Base-by-base conservation (phyloP, 2,888 invertebrate species). In the Lomographa bimaculata region DNA sequence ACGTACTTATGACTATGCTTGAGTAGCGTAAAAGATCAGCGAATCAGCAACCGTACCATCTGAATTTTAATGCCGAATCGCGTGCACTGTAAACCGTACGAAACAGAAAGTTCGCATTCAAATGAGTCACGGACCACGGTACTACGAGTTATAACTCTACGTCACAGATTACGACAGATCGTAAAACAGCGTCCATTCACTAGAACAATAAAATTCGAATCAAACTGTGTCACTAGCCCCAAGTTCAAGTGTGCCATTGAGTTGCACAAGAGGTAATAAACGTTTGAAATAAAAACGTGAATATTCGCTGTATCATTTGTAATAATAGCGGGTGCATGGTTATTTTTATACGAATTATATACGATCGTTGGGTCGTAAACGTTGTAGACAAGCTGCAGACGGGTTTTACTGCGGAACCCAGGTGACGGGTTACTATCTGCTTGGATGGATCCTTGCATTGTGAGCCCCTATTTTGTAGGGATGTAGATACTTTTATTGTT, bases 171-270 rank as follows among this genome's bases (percentile, higher is more conserved):
- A 82, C 85, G 81, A 71, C 60, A 65, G 76, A 60, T 85, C 84
- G 79, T 86, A 85, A 87, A 87, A 81, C 77, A 54, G 72, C 75
- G 81, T 78, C 82, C 85, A 85, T 86, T 85, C 77, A 85, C 72
- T 62, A 69, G 71, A 78, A 85, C 85, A 87, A 87, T 87, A 86
- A 86, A 86, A 84, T 82, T 81, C 74, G 79, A 73, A 83, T 86
- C 86, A 84, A 81, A 83, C 73, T 73, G 84, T 87, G 87, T 85
- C 86, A 86, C 85, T 82, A 78, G 82, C 78, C 73, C 69, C 83
- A 87, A 87, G 87, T 89, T 89, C 87, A 89, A 87, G 87, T 78
- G 68, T 76, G 77, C 79, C 71, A 81, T 87, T 84, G 86, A 84
- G 76, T 85, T 86, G 76, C 83, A 84, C 77, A 84, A 84, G 81